A percentile compares a stretch with the other conserved stretches of the same genome.
These are phyloP conservation scores for Synodontis membranacea DNA, from an alignment of 2,113 vertebrate species.

Conservation along the genomic window DNA sequence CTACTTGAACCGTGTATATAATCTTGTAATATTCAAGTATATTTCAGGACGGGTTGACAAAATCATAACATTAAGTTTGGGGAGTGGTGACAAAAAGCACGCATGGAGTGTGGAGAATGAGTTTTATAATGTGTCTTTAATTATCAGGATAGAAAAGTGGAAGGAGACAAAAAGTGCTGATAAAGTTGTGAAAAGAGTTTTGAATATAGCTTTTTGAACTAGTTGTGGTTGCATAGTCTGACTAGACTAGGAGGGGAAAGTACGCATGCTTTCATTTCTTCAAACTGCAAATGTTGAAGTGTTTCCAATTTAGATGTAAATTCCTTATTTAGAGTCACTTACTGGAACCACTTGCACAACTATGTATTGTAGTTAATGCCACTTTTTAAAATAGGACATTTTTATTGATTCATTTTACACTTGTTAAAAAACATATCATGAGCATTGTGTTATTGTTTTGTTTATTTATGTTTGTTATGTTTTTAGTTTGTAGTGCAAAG, in stretches of 20 bases:
- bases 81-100: background rate
- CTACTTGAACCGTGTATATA: too few species aligned
- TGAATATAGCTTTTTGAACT: background rate
- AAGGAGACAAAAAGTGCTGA: background rate
- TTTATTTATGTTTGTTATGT: too few species aligned
- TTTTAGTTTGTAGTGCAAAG: background rate
- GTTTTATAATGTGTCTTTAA: background rate
- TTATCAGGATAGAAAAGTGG: background rate
- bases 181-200: background rate
- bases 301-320: background rate
- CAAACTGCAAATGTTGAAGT: background rate
- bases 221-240: background rate
- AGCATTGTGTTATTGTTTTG: too few species aligned
- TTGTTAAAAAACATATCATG: background rate
- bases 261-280: conserved; percentile 26
- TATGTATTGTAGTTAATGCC: background rate
- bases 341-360: background rate
- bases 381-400: too few species aligned
- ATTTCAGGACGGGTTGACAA: background rate
- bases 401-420: background rate
- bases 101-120: background rate
- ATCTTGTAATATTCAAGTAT: too few species aligned
- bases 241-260: background rate
- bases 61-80: background rate
- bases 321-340: background rate